Evolutionary conservation across 2,888 invertebrate genomes (phyloP).

Genomic region (Pollenia griseotomentosa): DNA sequence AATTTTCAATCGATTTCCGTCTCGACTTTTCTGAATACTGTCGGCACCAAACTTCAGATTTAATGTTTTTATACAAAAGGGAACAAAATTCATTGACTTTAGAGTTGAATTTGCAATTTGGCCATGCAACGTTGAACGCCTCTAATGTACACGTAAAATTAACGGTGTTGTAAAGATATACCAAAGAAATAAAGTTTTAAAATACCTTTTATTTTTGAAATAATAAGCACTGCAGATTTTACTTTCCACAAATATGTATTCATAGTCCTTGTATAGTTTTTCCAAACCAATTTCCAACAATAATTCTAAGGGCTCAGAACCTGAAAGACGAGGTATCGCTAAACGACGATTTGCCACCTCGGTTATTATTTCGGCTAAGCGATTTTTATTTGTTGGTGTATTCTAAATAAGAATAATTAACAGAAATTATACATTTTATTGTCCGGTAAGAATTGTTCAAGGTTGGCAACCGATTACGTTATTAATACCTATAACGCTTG

Average conservation of each 20-base stretch:
- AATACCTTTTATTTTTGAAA: slow-evolving; percentile 76
- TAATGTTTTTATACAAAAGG: too few relatives aligned
- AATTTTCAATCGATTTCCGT: too few relatives aligned
- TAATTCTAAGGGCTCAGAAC: slow-evolving; percentile 83
- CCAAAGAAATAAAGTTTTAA: neutral
- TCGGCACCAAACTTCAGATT: too few relatives aligned
- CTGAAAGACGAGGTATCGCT: slow-evolving; percentile 83
- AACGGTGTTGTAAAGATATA: neutral
- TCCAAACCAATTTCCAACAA: slow-evolving; percentile 84
- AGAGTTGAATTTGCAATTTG: too few relatives aligned
- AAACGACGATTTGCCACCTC: slow-evolving; percentile 83
- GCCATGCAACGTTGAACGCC: too few relatives aligned
- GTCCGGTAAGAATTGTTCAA: too few relatives aligned
- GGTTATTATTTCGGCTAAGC: slow-evolving; percentile 83
- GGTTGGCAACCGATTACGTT: too few relatives aligned
- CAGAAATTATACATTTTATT: neutral
- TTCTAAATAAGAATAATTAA: slow-evolving; percentile 77
- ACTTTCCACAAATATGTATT: slow-evolving; percentile 82
- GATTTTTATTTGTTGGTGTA: slow-evolving; percentile 83
- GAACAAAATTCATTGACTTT: too few relatives aligned
- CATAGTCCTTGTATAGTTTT: slow-evolving; percentile 83
- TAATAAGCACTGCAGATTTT: slow-evolving; percentile 81
- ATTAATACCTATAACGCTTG: too few relatives aligned
- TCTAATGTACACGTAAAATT: neutral
- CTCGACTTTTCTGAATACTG: too few relatives aligned